Evolutionary conservation across 2,797 vertebrate genomes (phyloP), one percentile per base, ranked within the genome.

Genomic region (Pipistrellus kuhlii): DNA sequence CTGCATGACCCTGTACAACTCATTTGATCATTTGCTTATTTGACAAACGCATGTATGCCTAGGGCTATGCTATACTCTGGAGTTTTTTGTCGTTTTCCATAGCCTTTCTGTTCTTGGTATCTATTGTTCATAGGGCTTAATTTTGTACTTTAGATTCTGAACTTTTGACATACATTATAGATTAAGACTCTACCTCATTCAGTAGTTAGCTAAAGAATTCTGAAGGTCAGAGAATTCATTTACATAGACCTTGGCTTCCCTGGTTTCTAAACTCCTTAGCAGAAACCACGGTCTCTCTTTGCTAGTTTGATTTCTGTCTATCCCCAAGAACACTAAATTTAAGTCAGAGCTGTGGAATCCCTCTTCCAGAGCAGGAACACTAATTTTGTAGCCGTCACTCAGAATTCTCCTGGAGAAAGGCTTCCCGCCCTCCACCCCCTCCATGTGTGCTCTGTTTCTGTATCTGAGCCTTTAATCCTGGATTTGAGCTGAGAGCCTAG

Each of bases 191-290:
- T 53, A 88, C 88, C 6, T 23, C 38, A 21, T 76, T 84, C 57
- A 30, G 27, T 15, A 53, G 46, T 20, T 93, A 59, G 12, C 41
- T 91, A 64, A 72, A 92, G 44, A 90, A 95, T 66, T 75, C 68
- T 77, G 48, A 91, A 93, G 30, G 14, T 93, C 83, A 76, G 69
- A 92, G 17, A 95, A 75, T 86, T 71, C 51, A 83, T 92, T 96
- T 85, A 25, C 51, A n/a, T n/a, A 64, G 46, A 87, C 41, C 38
- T 25, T 73, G 55, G 53, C 35, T 90, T 53, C 48, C 59, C 38
- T 72, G 71, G 84, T 57, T 84, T 83, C 66, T 84, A 85, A 90
- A 88, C 90, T 88, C 53, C 75, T 82, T 68, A 66, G 66, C 72
- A 91, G 38, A 71, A 92, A 57, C 59, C 48, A 14, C 3, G 44